Base-by-base conservation (phyloP, 1,140 invertebrate species). In the Diplogasteroides magnus region DNA sequence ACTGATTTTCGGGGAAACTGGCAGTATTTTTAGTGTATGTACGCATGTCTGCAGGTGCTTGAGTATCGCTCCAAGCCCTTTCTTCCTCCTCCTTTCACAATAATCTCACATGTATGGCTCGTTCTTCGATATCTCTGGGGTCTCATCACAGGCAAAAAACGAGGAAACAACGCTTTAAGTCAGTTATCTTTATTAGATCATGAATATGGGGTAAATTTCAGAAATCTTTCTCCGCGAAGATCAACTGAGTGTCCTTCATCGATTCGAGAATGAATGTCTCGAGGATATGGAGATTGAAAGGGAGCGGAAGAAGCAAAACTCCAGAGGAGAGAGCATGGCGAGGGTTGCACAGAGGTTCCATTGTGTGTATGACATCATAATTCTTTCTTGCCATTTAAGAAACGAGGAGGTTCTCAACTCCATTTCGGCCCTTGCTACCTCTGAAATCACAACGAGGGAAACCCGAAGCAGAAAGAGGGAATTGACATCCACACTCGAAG, bases 31-130 rank as follows among this genome's bases (percentile, higher is more conserved):
- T n/a, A n/a, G n/a, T n/a, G n/a, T n/a, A n/a, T n/a, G 23, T 19
- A 23, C 15, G 0, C 23, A 56, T 19, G 31, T 31, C 31, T 61
- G n/a, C 23, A 68, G 66, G 94, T 97, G 13, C 94, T 98, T 90
- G 94, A 97, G 81, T 98, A 97, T 83, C 94, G 97, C 84, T 90
- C 93, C 79, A 95, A 94, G 76, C 94, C 94, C 0, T 89, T 95
- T 11, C 85, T 97, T 65, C 94, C 94, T 6, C 94, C 95, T 1
- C 94, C 95, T 0, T 87, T 97, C 48, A 96, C 96, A 71, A 87
- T 91, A 60, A 88, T 97, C 71, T 93, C 89, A 82, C 94, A 97
- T 81, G 86, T 94, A 58, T 93, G 91, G 83, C 88, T 93, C 28
- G 84, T 94, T 19, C 85, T 91, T 31, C 93, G 93, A 85, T 83